Conservation (phyloP, 2,888 invertebrate genomes). For the Tribolium freemani region DNA sequence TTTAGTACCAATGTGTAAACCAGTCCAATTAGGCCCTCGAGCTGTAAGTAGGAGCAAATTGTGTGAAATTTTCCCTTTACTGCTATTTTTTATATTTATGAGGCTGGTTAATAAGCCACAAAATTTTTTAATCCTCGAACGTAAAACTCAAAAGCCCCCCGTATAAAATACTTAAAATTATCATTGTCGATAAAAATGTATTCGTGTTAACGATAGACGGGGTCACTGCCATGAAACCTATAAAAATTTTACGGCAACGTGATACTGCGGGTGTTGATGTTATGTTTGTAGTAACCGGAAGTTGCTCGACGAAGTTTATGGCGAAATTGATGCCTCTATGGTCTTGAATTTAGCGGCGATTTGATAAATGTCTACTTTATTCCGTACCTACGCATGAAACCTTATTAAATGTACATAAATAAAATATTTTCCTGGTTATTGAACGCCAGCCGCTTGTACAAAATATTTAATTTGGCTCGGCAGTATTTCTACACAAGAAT, state of each 20-base stretch:
- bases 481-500: no score
- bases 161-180: constrained; percentile 12
- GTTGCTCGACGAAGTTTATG: constrained; percentile 17
- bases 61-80: no score
- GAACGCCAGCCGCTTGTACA: not conserved
- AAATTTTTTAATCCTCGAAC: not conserved
- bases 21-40: no score
- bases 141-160: not conserved
- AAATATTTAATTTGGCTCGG: no score
- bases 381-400: not conserved
- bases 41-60: no score
- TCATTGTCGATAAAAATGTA: constrained; percentile 27
- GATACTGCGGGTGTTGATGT: constrained; percentile 23
- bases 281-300: constrained; percentile 34
- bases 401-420: not conserved
- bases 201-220: constrained; percentile 28
- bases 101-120: not conserved
- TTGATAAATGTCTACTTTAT: constrained; percentile 3
- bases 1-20: not conserved
- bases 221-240: constrained; percentile 16
- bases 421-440: not conserved
- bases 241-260: constrained; percentile 28
- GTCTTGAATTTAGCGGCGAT: constrained; percentile 5
- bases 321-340: constrained; percentile 20
- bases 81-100: no score